Percentiles rank a stretch among this genome's conserved stretches.
phyloP scores from a whole-genome alignment of 37 sponge, comb jelly and placozoan species.

The Diacarnus erythraeanus region DNA sequence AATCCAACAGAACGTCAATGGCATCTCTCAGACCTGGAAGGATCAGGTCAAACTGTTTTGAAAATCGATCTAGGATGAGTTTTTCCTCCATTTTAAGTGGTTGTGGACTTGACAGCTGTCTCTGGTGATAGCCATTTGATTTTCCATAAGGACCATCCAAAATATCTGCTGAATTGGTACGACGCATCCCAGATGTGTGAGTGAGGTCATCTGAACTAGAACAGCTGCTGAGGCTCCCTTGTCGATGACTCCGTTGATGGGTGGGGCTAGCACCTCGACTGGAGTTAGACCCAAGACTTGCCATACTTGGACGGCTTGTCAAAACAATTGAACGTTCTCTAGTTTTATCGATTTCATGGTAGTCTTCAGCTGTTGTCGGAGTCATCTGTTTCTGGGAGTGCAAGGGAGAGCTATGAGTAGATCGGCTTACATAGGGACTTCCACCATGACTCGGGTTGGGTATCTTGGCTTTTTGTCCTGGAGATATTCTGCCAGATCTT shows the following conservation, averaged over 20 bases:
- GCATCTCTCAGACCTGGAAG: constrained; percentile 60
- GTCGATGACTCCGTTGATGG: constrained; percentile 1
- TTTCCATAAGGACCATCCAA: constrained; percentile 47
- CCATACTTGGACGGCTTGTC: constrained; percentile 10
- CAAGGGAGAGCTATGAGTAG: background rate
- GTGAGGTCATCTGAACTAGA: constrained; percentile 46
- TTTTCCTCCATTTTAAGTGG: constrained; percentile 54
- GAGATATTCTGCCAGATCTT: background rate
- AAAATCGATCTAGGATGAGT: constrained; percentile 52
- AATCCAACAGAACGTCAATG: constrained; percentile 31
- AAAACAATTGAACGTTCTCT: background rate
- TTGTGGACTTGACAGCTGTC: constrained; percentile 32
- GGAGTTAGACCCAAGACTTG: constrained; percentile 4
- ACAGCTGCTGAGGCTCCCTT: constrained; percentile 38
- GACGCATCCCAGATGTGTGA: background rate
- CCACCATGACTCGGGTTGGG: background rate
- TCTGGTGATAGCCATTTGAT: constrained; percentile 5
- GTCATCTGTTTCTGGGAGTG: background rate
- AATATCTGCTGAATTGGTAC: constrained; percentile 21
- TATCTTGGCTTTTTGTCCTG: background rate
- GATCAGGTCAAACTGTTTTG: constrained; percentile 69
- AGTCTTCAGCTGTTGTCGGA: background rate
- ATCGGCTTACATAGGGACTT: background rate
- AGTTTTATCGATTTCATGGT: constrained; percentile 27
- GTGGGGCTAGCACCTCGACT: constrained; percentile 33